A percentile compares a stretch with the other conserved stretches of the same genome.
These are phyloP conservation scores for Griposia aprilina DNA, from an alignment of 2,888 invertebrate genomes.

Conservation along the genomic window DNA sequence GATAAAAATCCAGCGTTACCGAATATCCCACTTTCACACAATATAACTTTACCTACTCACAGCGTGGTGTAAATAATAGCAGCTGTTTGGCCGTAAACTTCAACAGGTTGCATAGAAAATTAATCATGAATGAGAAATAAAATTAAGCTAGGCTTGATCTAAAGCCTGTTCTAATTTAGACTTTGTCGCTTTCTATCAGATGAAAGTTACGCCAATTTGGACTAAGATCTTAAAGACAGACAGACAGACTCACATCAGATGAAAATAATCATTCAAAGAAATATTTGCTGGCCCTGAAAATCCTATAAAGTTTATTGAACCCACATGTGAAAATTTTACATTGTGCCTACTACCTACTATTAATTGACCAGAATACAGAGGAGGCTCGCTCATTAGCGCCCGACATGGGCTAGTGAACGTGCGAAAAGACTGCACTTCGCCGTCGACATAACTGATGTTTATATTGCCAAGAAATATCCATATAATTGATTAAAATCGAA, in stretches of 20 bases:
- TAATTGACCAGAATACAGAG: too few relatives aligned
- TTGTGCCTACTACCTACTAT: too few relatives aligned
- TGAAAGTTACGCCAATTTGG: too few relatives aligned
- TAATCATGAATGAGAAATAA: background rate
- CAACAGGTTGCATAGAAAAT: background rate
- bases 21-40: background rate
- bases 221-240: background rate
- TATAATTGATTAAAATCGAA: background rate
- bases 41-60: background rate
- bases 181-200: background rate
- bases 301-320: too few relatives aligned
- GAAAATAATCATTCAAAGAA: background rate
- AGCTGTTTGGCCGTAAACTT: background rate
- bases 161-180: background rate
- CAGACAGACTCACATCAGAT: too few relatives aligned
- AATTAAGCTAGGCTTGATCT: background rate
- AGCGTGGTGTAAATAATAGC: background rate
- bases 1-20: background rate
- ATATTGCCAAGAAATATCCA: background rate
- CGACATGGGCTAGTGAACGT: background rate
- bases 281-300: too few relatives aligned
- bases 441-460: background rate
- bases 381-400: too few relatives aligned
- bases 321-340: too few relatives aligned
- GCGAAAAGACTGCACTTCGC: background rate